Evolutionary conservation across 1,140 invertebrate species (phyloP).

Genomic region (Panonychus citri): DNA sequence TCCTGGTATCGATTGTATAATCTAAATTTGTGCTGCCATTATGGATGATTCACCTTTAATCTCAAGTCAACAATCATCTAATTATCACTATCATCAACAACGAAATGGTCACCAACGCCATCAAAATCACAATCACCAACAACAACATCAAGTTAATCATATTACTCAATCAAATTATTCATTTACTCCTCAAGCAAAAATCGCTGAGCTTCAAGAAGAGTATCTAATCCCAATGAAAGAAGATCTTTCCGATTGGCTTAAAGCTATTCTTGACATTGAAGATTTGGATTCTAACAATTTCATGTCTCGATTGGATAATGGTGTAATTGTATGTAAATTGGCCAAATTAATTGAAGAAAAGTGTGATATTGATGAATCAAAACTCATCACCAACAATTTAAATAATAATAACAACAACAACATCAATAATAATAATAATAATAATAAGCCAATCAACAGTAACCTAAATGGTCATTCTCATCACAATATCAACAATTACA

Average conservation of each 20-base stretch:
- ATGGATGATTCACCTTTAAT: no score
- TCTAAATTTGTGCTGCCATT: no score
- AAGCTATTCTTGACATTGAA: neutral
- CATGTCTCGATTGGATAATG: constrained; percentile 50
- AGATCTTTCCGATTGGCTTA: constrained; percentile 29
- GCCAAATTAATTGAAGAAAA: constrained; percentile 46
- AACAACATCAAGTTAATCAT: no score
- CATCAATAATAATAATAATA: no score
- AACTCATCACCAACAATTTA: neutral
- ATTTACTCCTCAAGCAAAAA: no score
- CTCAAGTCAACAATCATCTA: no score
- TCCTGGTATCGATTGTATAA: no score
- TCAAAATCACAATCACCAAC: no score
- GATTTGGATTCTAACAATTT: constrained; percentile 37
- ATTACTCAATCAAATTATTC: no score
- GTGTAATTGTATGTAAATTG: constrained; percentile 48
- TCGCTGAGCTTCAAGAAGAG: constrained; percentile 33
- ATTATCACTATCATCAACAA: no score
- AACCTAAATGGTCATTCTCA: neutral
- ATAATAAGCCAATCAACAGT: neutral
- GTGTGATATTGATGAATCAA: neutral
- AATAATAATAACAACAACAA: neutral
- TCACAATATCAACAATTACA: no score
- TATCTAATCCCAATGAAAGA: constrained; percentile 56
- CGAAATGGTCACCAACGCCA: no score